Evolutionary conservation across 1,140 invertebrate genomes (phyloP), one percentile per base, ranked within the genome.

Genomic region (Drosophila ambigua): DNA sequence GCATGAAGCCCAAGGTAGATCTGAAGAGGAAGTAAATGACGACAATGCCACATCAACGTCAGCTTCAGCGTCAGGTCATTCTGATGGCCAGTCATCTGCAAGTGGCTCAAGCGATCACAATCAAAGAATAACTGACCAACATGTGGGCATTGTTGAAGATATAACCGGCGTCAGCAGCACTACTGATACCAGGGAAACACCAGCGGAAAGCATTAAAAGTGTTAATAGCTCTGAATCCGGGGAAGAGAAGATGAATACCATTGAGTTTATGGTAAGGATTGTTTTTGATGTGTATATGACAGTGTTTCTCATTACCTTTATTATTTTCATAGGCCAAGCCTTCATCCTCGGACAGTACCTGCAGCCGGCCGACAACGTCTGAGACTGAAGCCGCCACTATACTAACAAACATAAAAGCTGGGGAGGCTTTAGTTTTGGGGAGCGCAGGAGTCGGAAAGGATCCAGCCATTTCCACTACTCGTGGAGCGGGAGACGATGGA

Each of bases 341-440:
- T 16, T 24, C 9, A 43, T 26, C 39, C 23, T 11, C 23, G 20
- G 11, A 35, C 0, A 49, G 48, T 39, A 53, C 24, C 15, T 24
- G 35, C 16, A 72, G 63, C 16, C 71, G 72, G 20, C 71, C 80
- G 11, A 85, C 71, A 8, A 57, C 76, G 24, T 83, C 76, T 1
- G 90, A 91, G 44, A 91, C 84, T 9, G 90, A 91, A 65, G 89
- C 89, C 0, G 90, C 90, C 2, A 80, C 84, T 45, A 91, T 91
- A 63, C 49, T 91, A 24, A 91, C 90, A 9, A 90, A 62, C 5
- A 91, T 91, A 3, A 91, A 91, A 65, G 81, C 79, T 9, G 84
- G 79, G 3, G 89, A 91, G 8, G 44, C 58, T 15, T 43, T 49
- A 50, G 51, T 54, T 4, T 6, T 78, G 41, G 44, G 39, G 11